Evolutionary conservation across 2,797 vertebrate species (phyloP), one percentile per base, ranked within the genome.

Genomic region (Triplophysa bombifrons): DNA sequence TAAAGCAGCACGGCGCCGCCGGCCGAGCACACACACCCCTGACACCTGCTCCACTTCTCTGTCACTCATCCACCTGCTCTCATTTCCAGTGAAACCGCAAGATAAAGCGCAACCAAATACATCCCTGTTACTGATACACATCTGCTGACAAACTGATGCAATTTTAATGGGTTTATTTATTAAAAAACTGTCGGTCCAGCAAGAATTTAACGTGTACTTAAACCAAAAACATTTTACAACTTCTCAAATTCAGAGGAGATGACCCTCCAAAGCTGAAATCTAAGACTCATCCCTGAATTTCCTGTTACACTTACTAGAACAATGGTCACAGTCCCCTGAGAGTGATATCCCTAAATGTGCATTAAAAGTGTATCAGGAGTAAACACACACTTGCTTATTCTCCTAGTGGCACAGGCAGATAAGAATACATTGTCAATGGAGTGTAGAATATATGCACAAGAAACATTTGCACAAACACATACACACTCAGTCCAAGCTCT

Each of bases 391-490:
- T 61, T 55, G 48, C 11, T 60, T 50, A 78, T 48, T 63, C 60
- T 17, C 20, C 38, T 8, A 61, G 53, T 63, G 27, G 27, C 76
- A 51, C 56, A 70, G 66, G 27, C 56, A 70, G 66, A 70, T 78
- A 70, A 50, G 67, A 44, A 70, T 27, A 63, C 55, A 60, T 14
- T 69, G 75, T 70, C 75, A 77, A 5, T 50, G 44, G 44, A 77
- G 55, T 19, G 41, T 48, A 68, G 65, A 34, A 5, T 60, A 53
- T 53, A 22, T 38, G 64, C 19, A 74, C 19, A 30, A 10, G 20
- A 63, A 19, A 30, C 34, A 12, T 16, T 30, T 16, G 6, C 27
- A 13, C 19, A 10, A 14, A 38, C 9, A 65, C 16, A n/a, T 2
- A 60, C 56, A 16, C 22, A 60, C 56, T 20, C 19, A 16, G 17